Evolutionary conservation across 1,140 invertebrate genomes (phyloP).

Genomic region (Himalopsyche phryganea): DNA sequence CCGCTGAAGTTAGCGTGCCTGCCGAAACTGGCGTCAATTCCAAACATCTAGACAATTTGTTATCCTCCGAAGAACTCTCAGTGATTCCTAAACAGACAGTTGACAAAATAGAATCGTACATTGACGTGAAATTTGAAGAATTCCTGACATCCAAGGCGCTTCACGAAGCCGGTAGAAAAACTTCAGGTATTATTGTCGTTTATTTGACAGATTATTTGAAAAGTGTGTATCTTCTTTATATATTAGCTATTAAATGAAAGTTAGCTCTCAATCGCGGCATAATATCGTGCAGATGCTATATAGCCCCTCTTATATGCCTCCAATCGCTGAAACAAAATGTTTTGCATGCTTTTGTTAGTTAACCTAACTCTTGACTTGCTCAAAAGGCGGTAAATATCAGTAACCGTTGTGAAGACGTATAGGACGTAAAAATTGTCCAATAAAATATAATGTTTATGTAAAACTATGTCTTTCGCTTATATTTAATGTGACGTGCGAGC

Average conservation of each 20-base stretch:
- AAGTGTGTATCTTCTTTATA: too few relatives aligned
- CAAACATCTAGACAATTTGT: conserved; percentile 48
- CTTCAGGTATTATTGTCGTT: conserved; percentile 54
- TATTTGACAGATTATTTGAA: conserved; percentile 8
- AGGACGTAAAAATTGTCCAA: too few relatives aligned
- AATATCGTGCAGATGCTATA: too few relatives aligned
- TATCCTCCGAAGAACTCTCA: conserved; percentile 45
- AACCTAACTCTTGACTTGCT: conserved; percentile 2
- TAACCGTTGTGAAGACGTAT: too few relatives aligned
- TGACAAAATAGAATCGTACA: conserved; percentile 60
- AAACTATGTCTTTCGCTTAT: too few relatives aligned
- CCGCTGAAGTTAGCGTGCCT: conserved; percentile 21
- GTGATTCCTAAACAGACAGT: conserved; percentile 39
- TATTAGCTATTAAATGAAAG: too few relatives aligned
- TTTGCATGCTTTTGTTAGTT: conserved; percentile 20
- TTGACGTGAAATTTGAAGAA: conserved; percentile 64
- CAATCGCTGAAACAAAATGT: too few relatives aligned
- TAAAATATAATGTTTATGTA: too few relatives aligned
- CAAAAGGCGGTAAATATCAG: too few relatives aligned
- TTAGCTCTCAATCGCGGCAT: too few relatives aligned
- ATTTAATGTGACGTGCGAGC: too few relatives aligned
- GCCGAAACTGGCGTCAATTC: conserved; percentile 40
- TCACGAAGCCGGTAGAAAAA: conserved; percentile 58
- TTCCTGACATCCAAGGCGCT: conserved; percentile 67
- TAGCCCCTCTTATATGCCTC: too few relatives aligned